Evolutionary conservation across 2,113 vertebrate species (phyloP).

Genomic region (Gasterosteus nipponicus): DNA sequence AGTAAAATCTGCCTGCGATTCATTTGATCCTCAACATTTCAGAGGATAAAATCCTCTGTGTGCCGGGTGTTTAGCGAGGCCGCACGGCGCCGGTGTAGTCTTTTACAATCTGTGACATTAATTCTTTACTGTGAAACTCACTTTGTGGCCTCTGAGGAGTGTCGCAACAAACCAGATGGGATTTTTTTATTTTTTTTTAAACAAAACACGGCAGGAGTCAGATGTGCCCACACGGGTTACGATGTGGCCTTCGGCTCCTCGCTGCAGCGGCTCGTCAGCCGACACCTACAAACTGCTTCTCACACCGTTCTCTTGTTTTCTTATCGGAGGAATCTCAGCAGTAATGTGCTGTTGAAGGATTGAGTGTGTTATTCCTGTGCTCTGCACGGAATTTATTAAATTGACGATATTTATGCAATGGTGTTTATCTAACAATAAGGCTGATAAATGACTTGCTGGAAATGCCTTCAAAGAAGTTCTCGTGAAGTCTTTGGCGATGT

Average conservation of each 20-base stretch:
- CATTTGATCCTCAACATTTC: constrained; percentile 5
- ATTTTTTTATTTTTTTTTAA: constrained; percentile 32
- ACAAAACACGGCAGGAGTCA: constrained; percentile 55
- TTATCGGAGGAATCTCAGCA: constrained; percentile 25
- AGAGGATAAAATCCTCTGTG: neutral
- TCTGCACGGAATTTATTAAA: constrained; percentile 26
- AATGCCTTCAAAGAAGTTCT: neutral
- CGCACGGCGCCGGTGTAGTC: constrained; percentile 35
- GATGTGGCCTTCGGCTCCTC: constrained; percentile 57
- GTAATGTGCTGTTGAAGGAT: constrained; percentile 44
- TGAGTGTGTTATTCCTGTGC: constrained; percentile 38
- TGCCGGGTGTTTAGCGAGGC: constrained; percentile 38
- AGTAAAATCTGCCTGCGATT: constrained; percentile 5
- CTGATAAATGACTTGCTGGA: constrained; percentile 11
- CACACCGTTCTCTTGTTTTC: constrained; percentile 48
- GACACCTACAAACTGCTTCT: constrained; percentile 68
- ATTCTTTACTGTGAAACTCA: constrained; percentile 61
- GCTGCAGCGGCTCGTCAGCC: constrained; percentile 50
- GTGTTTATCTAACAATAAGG: constrained; percentile 26
- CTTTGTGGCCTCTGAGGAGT: constrained; percentile 64
- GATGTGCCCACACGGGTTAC: constrained; percentile 54
- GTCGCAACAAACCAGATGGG: constrained; percentile 72
- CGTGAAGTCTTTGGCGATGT: neutral
- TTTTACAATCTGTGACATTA: constrained; percentile 68
- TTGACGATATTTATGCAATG: constrained; percentile 24